Evolutionary conservation across 1,140 invertebrate species (phyloP).

Genomic region (Ditylenchus dipsaci): DNA sequence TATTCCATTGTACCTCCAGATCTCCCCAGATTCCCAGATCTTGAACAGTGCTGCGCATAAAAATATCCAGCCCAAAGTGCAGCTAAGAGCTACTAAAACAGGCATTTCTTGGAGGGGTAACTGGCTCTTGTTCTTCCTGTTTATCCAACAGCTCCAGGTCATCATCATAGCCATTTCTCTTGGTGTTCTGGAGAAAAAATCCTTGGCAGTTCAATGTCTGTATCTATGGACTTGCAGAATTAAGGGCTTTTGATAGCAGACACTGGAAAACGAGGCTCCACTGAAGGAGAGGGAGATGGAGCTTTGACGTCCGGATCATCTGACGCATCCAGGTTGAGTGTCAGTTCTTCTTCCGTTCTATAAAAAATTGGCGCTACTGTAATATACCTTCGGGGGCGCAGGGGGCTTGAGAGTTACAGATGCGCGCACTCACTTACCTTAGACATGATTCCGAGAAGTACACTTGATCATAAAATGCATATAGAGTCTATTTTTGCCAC

Average conservation of each 20-base stretch:
- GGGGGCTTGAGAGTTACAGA: too few relatives aligned
- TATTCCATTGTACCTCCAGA: too few relatives aligned
- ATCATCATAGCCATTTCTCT: constrained; percentile 19
- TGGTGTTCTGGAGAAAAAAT: neutral
- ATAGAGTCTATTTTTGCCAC: too few relatives aligned
- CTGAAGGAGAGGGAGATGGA: neutral
- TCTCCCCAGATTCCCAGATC: constrained; percentile 56
- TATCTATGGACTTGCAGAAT: too few relatives aligned
- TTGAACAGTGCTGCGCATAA: constrained; percentile 52
- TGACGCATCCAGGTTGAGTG: constrained; percentile 19
- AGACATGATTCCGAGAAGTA: too few relatives aligned
- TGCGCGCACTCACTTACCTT: too few relatives aligned
- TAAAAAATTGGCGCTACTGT: too few relatives aligned
- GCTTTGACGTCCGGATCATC: constrained; percentile 12
- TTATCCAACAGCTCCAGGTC: constrained; percentile 19
- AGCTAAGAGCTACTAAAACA: constrained; percentile 46
- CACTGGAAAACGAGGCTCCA: neutral
- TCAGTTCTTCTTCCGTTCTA: constrained; percentile 21
- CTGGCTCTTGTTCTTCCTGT: too few relatives aligned
- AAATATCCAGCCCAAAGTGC: constrained; percentile 57
- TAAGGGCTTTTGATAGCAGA: too few relatives aligned
- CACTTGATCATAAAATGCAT: too few relatives aligned
- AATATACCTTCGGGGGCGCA: too few relatives aligned
- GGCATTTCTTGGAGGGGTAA: constrained; percentile 54
- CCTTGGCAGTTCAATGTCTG: neutral